These are phyloP conservation scores for Cryptus armator DNA, from an alignment of 2,888 invertebrate species.

Conservation along the genomic window DNA sequence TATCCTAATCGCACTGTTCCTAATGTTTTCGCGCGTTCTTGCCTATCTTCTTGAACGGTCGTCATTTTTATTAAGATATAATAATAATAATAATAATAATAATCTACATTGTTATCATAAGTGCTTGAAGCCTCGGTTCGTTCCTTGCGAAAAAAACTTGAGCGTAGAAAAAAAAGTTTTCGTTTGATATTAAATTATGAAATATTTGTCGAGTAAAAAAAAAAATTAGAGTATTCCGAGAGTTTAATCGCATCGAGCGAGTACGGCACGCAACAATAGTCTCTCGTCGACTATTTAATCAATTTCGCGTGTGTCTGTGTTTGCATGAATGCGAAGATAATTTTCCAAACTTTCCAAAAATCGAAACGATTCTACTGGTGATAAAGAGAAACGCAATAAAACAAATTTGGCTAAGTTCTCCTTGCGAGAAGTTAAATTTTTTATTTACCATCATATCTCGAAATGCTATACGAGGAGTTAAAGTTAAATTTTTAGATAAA, in stretches of 20 bases:
- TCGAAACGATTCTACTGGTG: background rate
- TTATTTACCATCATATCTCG: too few species aligned
- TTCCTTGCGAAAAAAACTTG: conserved; percentile 19
- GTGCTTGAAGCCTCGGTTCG: conserved; percentile 28
- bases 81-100: background rate
- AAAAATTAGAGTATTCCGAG: background rate
- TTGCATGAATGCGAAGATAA: conserved; percentile 27
- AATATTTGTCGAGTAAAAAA: background rate
- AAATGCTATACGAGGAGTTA: too few species aligned
- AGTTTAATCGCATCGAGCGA: conserved; percentile 29
- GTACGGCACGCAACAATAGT: conserved; percentile 34
- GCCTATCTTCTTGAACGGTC: conserved; percentile 28
- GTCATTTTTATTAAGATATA: background rate
- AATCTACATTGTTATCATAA: conserved; percentile 2
- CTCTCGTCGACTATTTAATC: conserved; percentile 35
- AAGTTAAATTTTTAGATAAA: too few species aligned
- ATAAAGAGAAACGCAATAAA: conserved; percentile 1
- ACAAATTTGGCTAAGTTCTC: background rate
- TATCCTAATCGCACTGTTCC: conserved; percentile 43
- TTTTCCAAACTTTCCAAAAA: background rate
- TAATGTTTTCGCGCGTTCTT: conserved; percentile 26
- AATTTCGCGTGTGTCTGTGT: background rate
- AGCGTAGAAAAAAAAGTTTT: background rate
- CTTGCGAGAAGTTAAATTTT: too few species aligned
- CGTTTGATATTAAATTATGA: too few species aligned